These are phyloP conservation scores for Ichneumoninae sp. DNA, from an alignment of 2,888 invertebrate genomes.

Conservation along the genomic window DNA sequence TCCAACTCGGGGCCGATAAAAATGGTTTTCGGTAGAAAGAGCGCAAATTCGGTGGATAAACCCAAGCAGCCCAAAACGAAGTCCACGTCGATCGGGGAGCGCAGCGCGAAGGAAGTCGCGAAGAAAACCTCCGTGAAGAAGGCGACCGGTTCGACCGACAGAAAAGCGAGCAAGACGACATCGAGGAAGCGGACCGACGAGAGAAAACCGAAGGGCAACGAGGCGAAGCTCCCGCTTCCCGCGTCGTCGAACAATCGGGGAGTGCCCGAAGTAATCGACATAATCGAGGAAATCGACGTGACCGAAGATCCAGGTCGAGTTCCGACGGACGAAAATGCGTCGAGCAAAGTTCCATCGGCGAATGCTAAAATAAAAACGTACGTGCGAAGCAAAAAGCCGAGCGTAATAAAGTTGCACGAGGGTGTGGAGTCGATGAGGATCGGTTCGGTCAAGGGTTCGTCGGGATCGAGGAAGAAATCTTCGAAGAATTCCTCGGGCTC, in stretches of 20 bases:
- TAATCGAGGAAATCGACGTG: conserved; percentile 38
- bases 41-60: background rate
- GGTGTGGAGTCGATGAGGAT: background rate
- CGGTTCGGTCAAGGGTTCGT: background rate
- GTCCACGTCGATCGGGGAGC: background rate
- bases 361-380: background rate
- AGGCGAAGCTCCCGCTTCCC: background rate
- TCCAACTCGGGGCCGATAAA: conserved; percentile 17
- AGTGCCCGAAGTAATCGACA: conserved; percentile 54
- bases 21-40: conserved; percentile 1
- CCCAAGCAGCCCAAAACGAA: background rate
- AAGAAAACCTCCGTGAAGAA: background rate
- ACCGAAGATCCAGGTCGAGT: background rate
- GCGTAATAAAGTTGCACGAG: background rate
- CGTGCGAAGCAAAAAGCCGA: background rate
- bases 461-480: background rate
- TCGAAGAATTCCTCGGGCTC: background rate
- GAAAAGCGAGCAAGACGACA: background rate
- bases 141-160: background rate
- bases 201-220: background rate
- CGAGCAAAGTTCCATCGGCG: background rate
- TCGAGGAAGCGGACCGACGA: background rate
- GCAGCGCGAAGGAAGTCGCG: background rate
- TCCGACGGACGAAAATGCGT: background rate
- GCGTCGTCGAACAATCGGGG: background rate